A percentile compares a stretch with the other conserved stretches of the same genome.
These are phyloP conservation scores for Leucophenga maculata DNA, from an alignment of 2,888 invertebrate genomes.

Conservation along the genomic window DNA sequence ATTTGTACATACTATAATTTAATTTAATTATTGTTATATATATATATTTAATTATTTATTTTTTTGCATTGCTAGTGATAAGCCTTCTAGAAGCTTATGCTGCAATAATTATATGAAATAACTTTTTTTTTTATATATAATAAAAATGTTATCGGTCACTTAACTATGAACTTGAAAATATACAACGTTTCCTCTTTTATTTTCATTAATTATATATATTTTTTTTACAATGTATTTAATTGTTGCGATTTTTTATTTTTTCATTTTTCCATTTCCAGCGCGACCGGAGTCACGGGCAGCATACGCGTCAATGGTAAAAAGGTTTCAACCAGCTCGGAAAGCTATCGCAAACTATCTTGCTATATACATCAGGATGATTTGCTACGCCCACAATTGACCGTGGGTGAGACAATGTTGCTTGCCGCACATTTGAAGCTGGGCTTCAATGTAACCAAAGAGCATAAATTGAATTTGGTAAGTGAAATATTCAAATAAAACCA, in stretches of 20 bases:
- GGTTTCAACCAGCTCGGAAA: constrained; percentile 76
- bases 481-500: no score
- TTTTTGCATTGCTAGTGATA: neutral
- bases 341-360: constrained; percentile 82
- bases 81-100: neutral
- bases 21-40: neutral
- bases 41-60: neutral
- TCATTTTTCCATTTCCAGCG: constrained; percentile 71
- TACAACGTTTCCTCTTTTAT: constrained; percentile 5
- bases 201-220: constrained; percentile 19
- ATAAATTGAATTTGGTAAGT: constrained; percentile 81
- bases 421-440: constrained; percentile 88
- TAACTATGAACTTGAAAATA: constrained; percentile 62
- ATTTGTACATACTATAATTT: neutral
- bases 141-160: constrained; percentile 55
- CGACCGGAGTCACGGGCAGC: constrained; percentile 81
- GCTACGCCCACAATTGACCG: constrained; percentile 82
- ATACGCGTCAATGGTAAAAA: constrained; percentile 81
- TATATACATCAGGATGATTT: constrained; percentile 90
- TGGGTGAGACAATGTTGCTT: constrained; percentile 86
- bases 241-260: constrained; percentile 30
- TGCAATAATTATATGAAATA: constrained; percentile 3
- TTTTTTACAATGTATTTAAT: constrained; percentile 16
- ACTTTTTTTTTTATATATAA: neutral
- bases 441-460: constrained; percentile 77